Percentiles rank a stretch among this genome's conserved stretches.
Conservation (phyloP, 2,113 vertebrate genomes). For the Protomyctophum bolini region DNA sequence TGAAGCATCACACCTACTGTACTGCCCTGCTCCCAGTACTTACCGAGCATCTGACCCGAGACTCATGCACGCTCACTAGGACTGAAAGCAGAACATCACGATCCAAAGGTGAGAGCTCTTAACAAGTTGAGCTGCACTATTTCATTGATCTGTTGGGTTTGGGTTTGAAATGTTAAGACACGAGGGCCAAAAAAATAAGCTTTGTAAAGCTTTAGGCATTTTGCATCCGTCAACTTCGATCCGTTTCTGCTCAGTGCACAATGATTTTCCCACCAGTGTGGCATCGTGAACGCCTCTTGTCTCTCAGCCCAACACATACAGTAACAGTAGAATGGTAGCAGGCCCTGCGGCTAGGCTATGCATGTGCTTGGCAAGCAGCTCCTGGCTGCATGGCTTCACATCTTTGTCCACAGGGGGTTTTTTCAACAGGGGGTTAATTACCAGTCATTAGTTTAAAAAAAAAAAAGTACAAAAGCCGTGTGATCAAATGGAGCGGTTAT, state of each 20-base stretch:
- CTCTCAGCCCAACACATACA: slow-evolving; percentile 23
- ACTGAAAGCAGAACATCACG: no score
- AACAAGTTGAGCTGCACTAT: background rate
- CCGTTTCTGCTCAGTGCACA: background rate
- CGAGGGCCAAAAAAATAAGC: background rate
- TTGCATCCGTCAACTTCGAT: background rate
- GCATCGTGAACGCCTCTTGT: slow-evolving; percentile 30
- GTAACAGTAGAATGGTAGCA: no score
- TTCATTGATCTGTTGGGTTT: background rate
- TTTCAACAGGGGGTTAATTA: slow-evolving; percentile 17
- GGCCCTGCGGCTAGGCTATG: slow-evolving; percentile 30
- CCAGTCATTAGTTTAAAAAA: background rate
- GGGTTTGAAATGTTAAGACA: background rate
- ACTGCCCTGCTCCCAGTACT: no score
- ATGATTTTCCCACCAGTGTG: background rate
- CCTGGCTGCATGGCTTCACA: slow-evolving; percentile 5
- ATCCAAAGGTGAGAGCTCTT: no score
- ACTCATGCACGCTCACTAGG: no score
- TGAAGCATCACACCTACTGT: no score
- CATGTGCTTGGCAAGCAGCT: background rate
- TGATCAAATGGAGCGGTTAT: background rate
- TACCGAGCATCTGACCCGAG: no score
- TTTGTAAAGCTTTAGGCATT: background rate
- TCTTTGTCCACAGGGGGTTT: slow-evolving; percentile 29
- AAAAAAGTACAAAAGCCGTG: background rate